Conservation (phyloP, 2,113 vertebrate species). For the Eleginops maclovinus region DNA sequence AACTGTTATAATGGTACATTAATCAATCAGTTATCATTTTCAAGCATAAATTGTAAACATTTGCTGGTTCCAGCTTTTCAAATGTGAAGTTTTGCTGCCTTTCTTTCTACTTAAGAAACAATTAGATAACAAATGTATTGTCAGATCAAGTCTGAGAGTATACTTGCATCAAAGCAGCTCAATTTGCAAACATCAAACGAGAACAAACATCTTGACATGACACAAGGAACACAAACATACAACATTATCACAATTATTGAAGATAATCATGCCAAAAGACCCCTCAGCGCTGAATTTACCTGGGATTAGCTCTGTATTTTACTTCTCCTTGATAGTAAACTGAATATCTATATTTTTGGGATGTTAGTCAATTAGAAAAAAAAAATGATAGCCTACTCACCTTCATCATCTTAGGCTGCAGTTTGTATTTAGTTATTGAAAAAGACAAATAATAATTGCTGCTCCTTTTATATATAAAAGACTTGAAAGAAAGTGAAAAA, state of each 20-base stretch:
- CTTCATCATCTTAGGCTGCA: background rate
- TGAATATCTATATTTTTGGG: background rate
- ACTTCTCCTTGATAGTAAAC: background rate
- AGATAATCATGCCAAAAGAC: no score
- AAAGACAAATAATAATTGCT: background rate
- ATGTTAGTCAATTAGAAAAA: background rate
- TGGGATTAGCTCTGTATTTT: no score
- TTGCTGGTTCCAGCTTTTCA: background rate
- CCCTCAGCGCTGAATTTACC: no score
- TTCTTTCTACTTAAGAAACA: background rate
- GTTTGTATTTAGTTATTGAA: constrained; percentile 7
- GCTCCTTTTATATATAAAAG: background rate
- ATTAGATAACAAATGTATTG: no score
- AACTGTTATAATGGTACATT: background rate
- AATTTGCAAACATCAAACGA: no score
- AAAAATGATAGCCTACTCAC: background rate
- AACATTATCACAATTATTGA: no score
- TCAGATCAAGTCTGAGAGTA: no score
- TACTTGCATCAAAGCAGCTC: no score
- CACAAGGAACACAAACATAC: no score
- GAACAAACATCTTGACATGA: no score
- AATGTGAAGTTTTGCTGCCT: background rate
- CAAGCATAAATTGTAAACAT: background rate
- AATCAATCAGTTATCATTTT: background rate
- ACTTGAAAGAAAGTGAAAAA: background rate